These are phyloP conservation scores for Hydroisotoma schaefferi DNA, from an alignment of 2,888 invertebrate genomes.

Conservation along the genomic window DNA sequence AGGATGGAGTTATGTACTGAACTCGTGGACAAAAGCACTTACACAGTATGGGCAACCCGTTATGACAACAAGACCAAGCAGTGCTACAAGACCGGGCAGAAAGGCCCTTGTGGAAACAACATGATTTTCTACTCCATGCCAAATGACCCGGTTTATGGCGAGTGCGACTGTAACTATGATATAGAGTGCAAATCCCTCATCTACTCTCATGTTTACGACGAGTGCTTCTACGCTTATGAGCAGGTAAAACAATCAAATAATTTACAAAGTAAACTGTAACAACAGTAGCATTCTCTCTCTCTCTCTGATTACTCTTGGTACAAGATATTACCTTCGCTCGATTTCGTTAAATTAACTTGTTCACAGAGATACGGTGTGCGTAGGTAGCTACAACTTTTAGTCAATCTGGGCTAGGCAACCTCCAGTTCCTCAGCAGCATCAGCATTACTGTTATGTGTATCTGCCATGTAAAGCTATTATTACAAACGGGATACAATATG, in stretches of 20 bases:
- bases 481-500: too few species aligned
- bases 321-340: conserved; percentile 1
- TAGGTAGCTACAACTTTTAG: too few species aligned
- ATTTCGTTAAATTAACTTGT: conserved; percentile 1
- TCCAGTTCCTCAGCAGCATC: too few species aligned
- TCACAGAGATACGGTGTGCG: too few species aligned
- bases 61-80: conserved; percentile 44
- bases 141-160: conserved; percentile 39
- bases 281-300: too few species aligned
- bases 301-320: background rate
- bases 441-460: too few species aligned
- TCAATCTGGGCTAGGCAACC: too few species aligned
- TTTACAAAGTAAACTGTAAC: conserved; percentile 9
- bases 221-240: conserved; percentile 48
- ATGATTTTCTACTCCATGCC: conserved; percentile 48
- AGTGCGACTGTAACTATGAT: conserved; percentile 48
- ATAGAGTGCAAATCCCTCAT: conserved; percentile 48
- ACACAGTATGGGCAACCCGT: conserved; percentile 44
- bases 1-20: conserved; percentile 45
- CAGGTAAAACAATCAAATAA: conserved; percentile 37
- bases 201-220: conserved; percentile 46
- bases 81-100: conserved; percentile 47
- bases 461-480: too few species aligned
- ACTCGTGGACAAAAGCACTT: conserved; percentile 37
- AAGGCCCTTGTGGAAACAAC: conserved; percentile 48